Conservation (phyloP, 2,888 invertebrate genomes). For the Drosophila helvetica region DNA sequence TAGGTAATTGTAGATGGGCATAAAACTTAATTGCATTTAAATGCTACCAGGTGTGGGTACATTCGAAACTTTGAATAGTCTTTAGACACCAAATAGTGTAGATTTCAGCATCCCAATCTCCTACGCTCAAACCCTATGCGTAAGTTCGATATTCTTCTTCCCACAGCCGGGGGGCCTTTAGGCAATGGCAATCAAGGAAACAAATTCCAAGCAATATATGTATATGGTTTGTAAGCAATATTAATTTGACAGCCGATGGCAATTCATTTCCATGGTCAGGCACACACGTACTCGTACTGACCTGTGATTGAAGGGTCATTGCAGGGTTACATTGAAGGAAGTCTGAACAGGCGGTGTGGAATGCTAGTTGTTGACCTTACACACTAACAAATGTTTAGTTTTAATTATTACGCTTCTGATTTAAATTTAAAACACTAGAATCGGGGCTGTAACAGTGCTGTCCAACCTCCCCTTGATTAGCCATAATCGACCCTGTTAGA, state of each 20-base stretch:
- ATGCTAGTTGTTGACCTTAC: constrained; percentile 56
- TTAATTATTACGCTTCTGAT: constrained; percentile 40
- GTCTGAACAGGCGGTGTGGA: constrained; percentile 1
- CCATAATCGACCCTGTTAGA: constrained; percentile 55
- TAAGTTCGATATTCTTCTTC: not conserved
- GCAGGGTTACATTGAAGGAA: constrained; percentile 38
- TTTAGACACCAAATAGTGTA: too few relatives aligned
- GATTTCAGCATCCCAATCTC: too few relatives aligned
- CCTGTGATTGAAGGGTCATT: constrained; percentile 54
- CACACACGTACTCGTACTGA: constrained; percentile 18
- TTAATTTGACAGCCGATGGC: constrained; percentile 70
- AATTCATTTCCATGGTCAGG: constrained; percentile 38
- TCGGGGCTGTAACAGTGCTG: constrained; percentile 51
- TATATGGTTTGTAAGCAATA: constrained; percentile 28
- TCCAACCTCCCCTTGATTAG: constrained; percentile 72
- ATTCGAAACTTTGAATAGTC: not conserved
- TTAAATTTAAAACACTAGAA: constrained; percentile 48
- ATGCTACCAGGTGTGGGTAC: constrained; percentile 39
- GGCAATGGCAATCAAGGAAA: constrained; percentile 29
- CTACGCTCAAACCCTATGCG: not conserved
- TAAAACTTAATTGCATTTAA: constrained; percentile 73
- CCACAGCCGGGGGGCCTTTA: constrained; percentile 47
- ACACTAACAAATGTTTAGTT: constrained; percentile 51
- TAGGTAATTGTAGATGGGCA: constrained; percentile 56
- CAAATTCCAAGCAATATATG: constrained; percentile 22